A percentile compares a stretch with the other conserved stretches of the same genome.
Conservation (phyloP, 2,888 invertebrate species). For the Ecdyonurus torrentis region DNA sequence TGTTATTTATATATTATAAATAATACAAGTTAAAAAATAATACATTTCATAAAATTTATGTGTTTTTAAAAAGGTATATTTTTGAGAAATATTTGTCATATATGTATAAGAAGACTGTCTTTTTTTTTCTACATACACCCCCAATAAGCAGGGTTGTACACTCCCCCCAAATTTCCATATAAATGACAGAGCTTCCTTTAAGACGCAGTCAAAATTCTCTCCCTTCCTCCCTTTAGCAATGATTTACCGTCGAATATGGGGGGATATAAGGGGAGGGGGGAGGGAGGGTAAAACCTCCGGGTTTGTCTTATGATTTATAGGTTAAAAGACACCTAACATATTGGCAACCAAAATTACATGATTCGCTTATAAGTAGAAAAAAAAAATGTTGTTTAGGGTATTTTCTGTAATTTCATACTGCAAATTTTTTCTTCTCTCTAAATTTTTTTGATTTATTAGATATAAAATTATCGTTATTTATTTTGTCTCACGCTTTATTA, state of each 20-base stretch:
- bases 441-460: no score
- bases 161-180: conserved; percentile 1
- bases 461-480: no score
- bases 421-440: no score
- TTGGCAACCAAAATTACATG: conserved; percentile 1
- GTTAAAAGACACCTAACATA: conserved; percentile 3
- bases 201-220: neutral
- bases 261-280: no score
- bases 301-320: neutral
- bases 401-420: no score
- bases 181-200: neutral
- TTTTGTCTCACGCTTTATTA: no score
- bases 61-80: neutral
- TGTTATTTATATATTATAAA: no score
- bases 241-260: neutral
- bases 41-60: neutral
- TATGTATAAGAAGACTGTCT: neutral
- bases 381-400: no score
- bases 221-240: neutral
- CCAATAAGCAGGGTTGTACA: neutral
- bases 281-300: no score
- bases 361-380: neutral
- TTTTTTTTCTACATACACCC: neutral
- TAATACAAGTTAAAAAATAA: neutral
- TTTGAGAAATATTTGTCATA: neutral